phyloP scores from a whole-genome alignment of 1,140 invertebrate genomes.

The Drosophila nikananu region DNA sequence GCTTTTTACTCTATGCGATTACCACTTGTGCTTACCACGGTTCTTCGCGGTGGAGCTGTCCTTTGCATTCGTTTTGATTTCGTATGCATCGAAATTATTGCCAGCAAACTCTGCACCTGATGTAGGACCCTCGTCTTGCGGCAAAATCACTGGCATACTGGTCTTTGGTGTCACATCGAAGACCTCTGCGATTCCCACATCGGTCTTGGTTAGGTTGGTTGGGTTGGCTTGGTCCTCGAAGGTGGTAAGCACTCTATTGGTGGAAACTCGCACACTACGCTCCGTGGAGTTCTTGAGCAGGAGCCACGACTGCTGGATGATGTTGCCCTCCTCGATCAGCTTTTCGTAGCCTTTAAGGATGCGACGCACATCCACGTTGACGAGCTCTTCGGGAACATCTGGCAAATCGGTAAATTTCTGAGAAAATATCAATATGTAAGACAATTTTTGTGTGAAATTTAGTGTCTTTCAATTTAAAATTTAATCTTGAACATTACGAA shows the following conservation, averaged over 20 bases:
- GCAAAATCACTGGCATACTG: neutral
- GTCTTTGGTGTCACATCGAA: neutral
- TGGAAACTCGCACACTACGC: slow-evolving; percentile 42
- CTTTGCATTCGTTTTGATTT: neutral
- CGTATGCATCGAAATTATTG: neutral
- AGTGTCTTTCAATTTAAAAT: neutral
- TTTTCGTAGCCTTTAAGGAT: slow-evolving; percentile 61
- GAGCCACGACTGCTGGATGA: slow-evolving; percentile 60
- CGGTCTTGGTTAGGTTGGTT: neutral
- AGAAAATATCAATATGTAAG: neutral
- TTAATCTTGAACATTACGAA: too few relatives aligned
- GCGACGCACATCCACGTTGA: slow-evolving; percentile 60
- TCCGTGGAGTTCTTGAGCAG: slow-evolving; percentile 59
- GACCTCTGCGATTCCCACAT: neutral
- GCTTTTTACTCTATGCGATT: slow-evolving; percentile 10
- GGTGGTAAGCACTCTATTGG: slow-evolving; percentile 1
- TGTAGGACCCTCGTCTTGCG: neutral
- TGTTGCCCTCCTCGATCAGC: slow-evolving; percentile 56
- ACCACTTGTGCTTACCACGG: slow-evolving; percentile 11
- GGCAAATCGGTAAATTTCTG: slow-evolving; percentile 48
- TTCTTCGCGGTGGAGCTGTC: neutral
- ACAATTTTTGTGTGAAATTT: neutral
- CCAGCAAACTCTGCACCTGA: neutral
- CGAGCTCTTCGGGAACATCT: slow-evolving; percentile 57
- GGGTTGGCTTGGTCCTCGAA: neutral